These are phyloP conservation scores for Oostethus manadensis DNA, from an alignment of 2,113 vertebrate species.

Conservation along the genomic window DNA sequence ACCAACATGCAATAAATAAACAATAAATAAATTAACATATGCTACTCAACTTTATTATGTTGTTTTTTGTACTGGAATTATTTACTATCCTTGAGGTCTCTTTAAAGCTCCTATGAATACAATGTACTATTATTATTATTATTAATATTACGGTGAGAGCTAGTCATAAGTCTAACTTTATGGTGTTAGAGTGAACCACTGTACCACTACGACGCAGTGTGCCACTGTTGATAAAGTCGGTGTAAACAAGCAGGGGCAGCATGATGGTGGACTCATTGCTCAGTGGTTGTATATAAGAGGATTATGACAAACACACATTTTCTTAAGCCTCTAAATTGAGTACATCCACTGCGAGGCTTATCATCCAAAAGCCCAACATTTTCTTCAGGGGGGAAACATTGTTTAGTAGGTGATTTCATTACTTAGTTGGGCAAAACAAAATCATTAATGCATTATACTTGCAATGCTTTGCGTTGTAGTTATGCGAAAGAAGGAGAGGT, in stretches of 20 bases:
- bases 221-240: constrained; percentile 2
- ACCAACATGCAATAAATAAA: no score
- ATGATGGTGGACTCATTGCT: constrained; percentile 8
- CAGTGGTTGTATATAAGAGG: constrained; percentile 11
- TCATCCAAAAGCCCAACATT: neutral
- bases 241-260: constrained; percentile 8
- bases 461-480: neutral
- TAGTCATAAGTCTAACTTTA: neutral
- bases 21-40: no score
- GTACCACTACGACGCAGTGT: neutral
- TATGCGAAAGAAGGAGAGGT: neutral
- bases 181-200: neutral
- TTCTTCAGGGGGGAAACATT: neutral
- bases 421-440: neutral
- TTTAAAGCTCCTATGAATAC: no score
- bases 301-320: constrained; percentile 11
- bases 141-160: neutral
- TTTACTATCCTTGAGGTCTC: no score
- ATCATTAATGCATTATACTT: neutral
- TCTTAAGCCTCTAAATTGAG: constrained; percentile 12
- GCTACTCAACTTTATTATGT: no score
- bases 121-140: neutral
- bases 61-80: no score
- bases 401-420: neutral
- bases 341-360: constrained; percentile 7